Evolutionary conservation across 1,140 invertebrate species (phyloP), one percentile per base, ranked within the genome.

Genomic region (Matsumurasca onukii): DNA sequence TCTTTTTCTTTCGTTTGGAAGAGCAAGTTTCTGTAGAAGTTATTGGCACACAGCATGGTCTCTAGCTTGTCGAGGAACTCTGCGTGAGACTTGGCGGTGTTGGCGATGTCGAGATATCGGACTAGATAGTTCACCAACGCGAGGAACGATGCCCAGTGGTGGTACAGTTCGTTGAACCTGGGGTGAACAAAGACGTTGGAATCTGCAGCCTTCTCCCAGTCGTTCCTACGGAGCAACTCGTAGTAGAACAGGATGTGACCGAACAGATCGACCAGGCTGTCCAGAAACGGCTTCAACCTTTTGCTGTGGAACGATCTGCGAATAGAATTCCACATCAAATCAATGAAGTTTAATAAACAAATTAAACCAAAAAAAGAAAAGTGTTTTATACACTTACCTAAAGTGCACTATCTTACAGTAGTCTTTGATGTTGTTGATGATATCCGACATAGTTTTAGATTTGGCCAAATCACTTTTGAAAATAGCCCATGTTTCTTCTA

Each of bases 401-500:
- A 55, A 55, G 9, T 12, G 51, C 24, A 55, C 5, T 20, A 20
- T 25, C 22, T 20, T 55, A 9, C 5, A 12, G 51, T 55, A 20
- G 5, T 55, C 22, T 55, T 9, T 20, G 9, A 12, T 5, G 5
- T 5, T 9, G 22, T 5, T 9, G 9, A 5, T 12, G 20, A 55
- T 25, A 55, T 20, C 51, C 5, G 9, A 89, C 0, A 91, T 74
- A 2, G 87, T 88, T 9, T 80, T 79, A 0, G 85, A 86, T 48
- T 81, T 80, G 69, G 83, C 79, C 5, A 91, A 75, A 73, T 87
- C 85, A 57, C 84, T 85, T 74, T 90, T 86, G 63, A 91, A 90
- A 51, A 85, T 81, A 1, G 82, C 81, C 89, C 89, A 92, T 20
- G 88, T 89, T 0, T 82, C 81, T 48, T 89, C 84, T 3, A 91